Evolutionary conservation across 1,140 invertebrate species (phyloP), one percentile per base, ranked within the genome.

Genomic region (Trachelipus rathkii): DNA sequence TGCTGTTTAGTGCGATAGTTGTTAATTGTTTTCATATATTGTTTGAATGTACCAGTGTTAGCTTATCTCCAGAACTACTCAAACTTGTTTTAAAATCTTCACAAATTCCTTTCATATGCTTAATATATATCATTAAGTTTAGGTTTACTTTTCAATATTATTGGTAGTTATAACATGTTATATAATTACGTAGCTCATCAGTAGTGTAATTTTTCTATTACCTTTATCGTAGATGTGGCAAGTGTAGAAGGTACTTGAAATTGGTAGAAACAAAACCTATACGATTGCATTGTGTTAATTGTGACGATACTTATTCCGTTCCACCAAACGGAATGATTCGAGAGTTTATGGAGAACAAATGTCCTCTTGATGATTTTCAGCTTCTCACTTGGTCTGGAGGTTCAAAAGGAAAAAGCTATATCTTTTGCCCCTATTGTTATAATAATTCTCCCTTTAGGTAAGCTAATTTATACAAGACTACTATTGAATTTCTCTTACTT

Each of bases 341-440:
- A 81, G 91, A 95, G 50, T 99, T 96, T 84, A 95, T 95, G 80
- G 97, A 99, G 86, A 86, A 96, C 24, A 95, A 95, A 85, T 99
- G 98, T 87, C 98, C 98, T 0, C 85, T 99, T 70, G 98, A 99
- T 85, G 95, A 98, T 83, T 99, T 99, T 86, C 89, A 91, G 79
- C 86, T 99, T 72, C 87, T 99, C 7, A 92, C 93, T 4, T 98
- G 92, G 91, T 95, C 94, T 0, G 94, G 93, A 0, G 95, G 95
- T 0, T 89, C 90, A 3, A 92, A 94, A 83, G 95, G 95, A 43
- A 96, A 96, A 84, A 95, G 94, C 84, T 99, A 91, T 84, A 92
- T 94, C 2, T 93, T 99, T 78, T 99, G 98, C 85, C 97, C 97
- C 0, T 98, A 98, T 85, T 99, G 98, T 84, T 99, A 94, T 85